phyloP scores from a whole-genome alignment of 2,797 vertebrate species.

The Propithecus deckenii region DNA sequence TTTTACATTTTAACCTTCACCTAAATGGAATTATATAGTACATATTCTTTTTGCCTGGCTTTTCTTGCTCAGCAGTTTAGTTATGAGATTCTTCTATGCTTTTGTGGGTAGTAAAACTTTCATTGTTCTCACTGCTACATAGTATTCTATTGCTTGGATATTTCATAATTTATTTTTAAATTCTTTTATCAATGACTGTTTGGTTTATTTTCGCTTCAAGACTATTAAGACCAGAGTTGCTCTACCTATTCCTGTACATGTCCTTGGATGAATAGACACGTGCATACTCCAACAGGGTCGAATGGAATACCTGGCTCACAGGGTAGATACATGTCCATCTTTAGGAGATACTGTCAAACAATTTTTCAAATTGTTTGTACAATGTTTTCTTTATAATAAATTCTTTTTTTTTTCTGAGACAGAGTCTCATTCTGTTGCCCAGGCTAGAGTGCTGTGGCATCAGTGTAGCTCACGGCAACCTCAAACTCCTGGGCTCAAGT shows the following conservation, averaged over 20 bases:
- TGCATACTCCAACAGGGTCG: background rate
- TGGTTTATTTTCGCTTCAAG: background rate
- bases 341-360: background rate
- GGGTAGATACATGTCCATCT: background rate
- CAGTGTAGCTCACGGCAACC: no score
- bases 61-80: background rate
- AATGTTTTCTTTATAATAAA: background rate
- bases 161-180: background rate
- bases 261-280: background rate
- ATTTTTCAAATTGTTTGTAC: background rate
- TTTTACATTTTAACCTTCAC: background rate
- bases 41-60: background rate
- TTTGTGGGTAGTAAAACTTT: background rate
- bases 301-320: background rate
- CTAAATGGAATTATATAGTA: background rate
- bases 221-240: background rate
- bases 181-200: background rate
- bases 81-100: background rate
- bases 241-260: background rate
- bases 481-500: no score
- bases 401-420: no score
- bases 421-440: no score
- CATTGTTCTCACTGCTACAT: background rate
- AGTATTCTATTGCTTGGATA: background rate
- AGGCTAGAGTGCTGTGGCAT: no score